Evolutionary conservation across 92 coral and sea anemone species (phyloP), one percentile per base, ranked within the genome.

Genomic region (Desmophyllum pertusum): DNA sequence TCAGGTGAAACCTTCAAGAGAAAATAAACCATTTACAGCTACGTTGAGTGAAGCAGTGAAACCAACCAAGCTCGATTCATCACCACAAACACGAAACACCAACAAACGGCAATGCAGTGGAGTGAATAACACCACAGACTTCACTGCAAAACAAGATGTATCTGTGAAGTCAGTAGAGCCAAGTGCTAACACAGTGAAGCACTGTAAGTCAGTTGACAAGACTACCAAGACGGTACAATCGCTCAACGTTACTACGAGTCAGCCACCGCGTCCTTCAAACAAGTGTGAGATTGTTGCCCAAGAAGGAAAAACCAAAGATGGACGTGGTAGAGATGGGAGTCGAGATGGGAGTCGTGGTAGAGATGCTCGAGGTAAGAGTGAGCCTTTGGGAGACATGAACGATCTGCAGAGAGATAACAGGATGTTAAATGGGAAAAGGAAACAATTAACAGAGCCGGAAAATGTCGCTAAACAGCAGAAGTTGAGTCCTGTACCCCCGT

Each of bases 381-480:
- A 48, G n/a, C 35, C 84, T 43, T 36, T 66, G 64, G 21, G 30
- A 21, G 74, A 17, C 35, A 31, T 9, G 0, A 59, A 27, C 25
- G 70, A 78, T 78, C 35, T 41, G 42, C 57, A 62, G 14, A 40
- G 17, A 29, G 84, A 80, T 5, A 51, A 23, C 52, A 80, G 38
- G 35, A 23, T 15, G 18, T 33, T n/a, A 19, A 48, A 18, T 31
- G 40, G 30, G 73, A 45, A 69, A 38, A 25, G 43, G 67, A 37
- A 36, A 67, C 40, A 3, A 15, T 11, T 35, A 33, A 1, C 41
- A 36, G 71, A 65, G 23, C 41, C 41, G 7, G 71, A 18, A 65
- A 33, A 65, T 14, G 13, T 36, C 35, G 1, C 42, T 18, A 65
- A 67, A 67, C 73, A 67, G 39, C 23, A 3, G 73, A 79, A 79